Conservation (phyloP, 2,113 vertebrate genomes). For the Leucosticte australis region DNA sequence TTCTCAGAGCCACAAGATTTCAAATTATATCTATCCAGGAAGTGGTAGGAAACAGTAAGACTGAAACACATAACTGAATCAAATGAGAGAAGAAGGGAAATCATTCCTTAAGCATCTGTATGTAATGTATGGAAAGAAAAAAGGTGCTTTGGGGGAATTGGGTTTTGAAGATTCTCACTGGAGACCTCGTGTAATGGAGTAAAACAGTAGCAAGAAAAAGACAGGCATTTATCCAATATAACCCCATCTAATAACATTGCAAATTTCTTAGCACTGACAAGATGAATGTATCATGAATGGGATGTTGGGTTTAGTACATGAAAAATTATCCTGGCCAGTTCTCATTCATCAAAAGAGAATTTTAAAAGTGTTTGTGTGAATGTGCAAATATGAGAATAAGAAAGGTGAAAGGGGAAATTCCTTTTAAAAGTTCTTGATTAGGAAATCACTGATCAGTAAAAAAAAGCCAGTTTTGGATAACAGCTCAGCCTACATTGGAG, state of each 20-base stretch:
- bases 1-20: neutral
- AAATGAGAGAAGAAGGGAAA: neutral
- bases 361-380: neutral
- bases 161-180: neutral
- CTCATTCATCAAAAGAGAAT: neutral
- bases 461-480: neutral
- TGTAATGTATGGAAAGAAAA: neutral
- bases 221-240: neutral
- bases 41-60: neutral
- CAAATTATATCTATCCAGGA: neutral
- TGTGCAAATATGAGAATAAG: neutral
- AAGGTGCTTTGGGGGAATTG: neutral
- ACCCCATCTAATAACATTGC: neutral
- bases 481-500: neutral
- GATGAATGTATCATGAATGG: neutral
- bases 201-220: neutral
- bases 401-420: neutral
- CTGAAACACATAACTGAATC: neutral
- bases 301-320: neutral
- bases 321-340: neutral
- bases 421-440: neutral
- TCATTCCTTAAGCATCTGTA: neutral
- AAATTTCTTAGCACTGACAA: neutral
- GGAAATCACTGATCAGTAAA: neutral
- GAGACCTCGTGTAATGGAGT: neutral